Evolutionary conservation across 1,140 invertebrate species (phyloP).

Genomic region (Drosophila miranda): DNA sequence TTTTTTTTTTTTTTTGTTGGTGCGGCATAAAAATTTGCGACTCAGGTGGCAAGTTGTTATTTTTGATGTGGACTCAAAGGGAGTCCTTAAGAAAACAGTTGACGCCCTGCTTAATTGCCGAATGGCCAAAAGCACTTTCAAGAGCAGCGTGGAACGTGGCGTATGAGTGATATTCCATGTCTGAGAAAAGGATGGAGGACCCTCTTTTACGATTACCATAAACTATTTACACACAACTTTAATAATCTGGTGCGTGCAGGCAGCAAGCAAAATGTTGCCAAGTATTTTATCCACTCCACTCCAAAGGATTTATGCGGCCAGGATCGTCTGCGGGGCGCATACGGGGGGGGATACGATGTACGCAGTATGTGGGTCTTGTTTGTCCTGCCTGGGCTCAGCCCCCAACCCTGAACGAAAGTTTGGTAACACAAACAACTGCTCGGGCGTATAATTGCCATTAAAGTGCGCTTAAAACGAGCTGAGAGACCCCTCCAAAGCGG

Average conservation of each 20-base stretch:
- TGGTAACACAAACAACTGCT: constrained; percentile 60
- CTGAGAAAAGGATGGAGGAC: constrained; percentile 1
- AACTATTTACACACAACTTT: constrained; percentile 76
- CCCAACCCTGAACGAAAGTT: constrained; percentile 30
- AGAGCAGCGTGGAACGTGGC: no score
- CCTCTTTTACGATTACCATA: constrained; percentile 71
- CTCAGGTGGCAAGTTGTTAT: constrained; percentile 66
- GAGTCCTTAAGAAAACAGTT: constrained; percentile 1
- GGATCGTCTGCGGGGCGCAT: constrained; percentile 14
- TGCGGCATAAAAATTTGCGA: constrained; percentile 69
- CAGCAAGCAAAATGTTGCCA: constrained; percentile 52
- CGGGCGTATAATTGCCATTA: constrained; percentile 73
- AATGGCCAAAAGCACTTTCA: constrained; percentile 34
- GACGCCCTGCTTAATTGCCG: constrained; percentile 52
- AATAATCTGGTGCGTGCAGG: constrained; percentile 56
- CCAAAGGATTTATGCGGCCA: constrained; percentile 62
- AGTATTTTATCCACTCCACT: constrained; percentile 49
- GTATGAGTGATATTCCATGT: constrained; percentile 75
- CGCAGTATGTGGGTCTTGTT: constrained; percentile 3
- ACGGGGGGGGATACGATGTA: neutral
- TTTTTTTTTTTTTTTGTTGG: constrained; percentile 9
- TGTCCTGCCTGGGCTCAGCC: constrained; percentile 36
- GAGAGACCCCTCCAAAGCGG: constrained; percentile 39
- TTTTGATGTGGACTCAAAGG: constrained; percentile 47
- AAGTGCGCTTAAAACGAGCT: constrained; percentile 65